A percentile compares a stretch with the other conserved stretches of the same genome.
Conservation (phyloP, 2,113 vertebrate species). For the Hippocampus mohnikei region DNA sequence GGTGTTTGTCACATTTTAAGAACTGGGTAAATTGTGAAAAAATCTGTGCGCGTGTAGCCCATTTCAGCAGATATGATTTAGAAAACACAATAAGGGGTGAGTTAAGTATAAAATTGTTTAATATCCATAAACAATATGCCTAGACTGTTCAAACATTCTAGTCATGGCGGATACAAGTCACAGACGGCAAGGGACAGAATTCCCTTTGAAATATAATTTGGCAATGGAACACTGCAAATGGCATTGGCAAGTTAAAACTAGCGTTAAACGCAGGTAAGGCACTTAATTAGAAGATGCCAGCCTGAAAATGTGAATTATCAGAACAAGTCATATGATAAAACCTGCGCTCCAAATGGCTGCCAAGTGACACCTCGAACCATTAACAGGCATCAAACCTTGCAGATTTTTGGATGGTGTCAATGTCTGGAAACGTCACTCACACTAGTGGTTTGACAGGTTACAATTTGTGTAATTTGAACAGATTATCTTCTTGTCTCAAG, state of each 20-base stretch:
- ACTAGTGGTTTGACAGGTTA: not conserved
- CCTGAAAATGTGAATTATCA: not conserved
- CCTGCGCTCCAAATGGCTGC: not conserved
- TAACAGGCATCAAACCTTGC: not conserved
- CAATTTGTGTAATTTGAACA: not conserved
- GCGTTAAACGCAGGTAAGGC: not conserved
- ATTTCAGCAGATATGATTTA: not conserved
- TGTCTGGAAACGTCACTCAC: not conserved
- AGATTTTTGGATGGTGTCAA: not conserved
- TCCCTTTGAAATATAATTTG: constrained; percentile 6
- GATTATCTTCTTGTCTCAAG: too few relatives aligned
- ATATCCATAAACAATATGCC: constrained; percentile 47
- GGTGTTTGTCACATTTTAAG: too few relatives aligned
- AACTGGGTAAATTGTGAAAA: too few relatives aligned
- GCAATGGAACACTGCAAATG: constrained; percentile 7
- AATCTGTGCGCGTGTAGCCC: not conserved
- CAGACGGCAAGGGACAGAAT: not conserved
- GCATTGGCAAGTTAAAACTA: not conserved
- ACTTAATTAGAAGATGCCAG: constrained; percentile 1
- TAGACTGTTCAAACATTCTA: constrained; percentile 9
- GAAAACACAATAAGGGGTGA: not conserved
- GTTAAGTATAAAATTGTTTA: constrained; percentile 53
- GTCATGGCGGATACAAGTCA: not conserved
- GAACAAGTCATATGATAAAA: not conserved
- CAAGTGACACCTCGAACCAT: not conserved